phyloP scores from a whole-genome alignment of 2,888 invertebrate genomes.

The Lottia gigantea region DNA sequence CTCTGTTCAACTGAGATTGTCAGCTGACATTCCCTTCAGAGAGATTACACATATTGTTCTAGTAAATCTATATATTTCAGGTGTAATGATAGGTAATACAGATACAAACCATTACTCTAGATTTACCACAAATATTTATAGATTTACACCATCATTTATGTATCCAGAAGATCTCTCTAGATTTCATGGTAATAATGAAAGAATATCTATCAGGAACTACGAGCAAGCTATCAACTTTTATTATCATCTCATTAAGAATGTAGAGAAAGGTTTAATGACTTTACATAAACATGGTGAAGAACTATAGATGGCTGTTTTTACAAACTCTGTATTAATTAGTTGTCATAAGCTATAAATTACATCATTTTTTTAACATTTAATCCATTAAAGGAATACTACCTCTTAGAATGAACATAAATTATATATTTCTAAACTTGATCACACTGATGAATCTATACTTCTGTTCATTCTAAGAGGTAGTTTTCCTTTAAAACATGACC shows the following conservation, averaged over 20 bases:
- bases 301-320: background rate
- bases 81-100: slow-evolving; percentile 68
- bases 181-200: slow-evolving; percentile 71
- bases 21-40: too few relatives aligned
- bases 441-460: too few relatives aligned
- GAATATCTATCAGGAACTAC: slow-evolving; percentile 69
- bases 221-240: slow-evolving; percentile 70
- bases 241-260: slow-evolving; percentile 69
- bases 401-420: too few relatives aligned
- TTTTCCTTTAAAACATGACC: too few relatives aligned
- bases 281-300: slow-evolving; percentile 44
- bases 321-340: too few relatives aligned
- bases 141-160: slow-evolving; percentile 68
- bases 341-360: too few relatives aligned
- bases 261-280: slow-evolving; percentile 55
- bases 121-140: slow-evolving; percentile 68
- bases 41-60: too few relatives aligned
- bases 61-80: slow-evolving; percentile 35
- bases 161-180: slow-evolving; percentile 61
- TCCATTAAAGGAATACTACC: too few relatives aligned
- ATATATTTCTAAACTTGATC: too few relatives aligned
- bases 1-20: too few relatives aligned
- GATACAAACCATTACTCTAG: slow-evolving; percentile 70
- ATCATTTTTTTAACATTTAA: too few relatives aligned
- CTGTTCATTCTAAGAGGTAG: too few relatives aligned